Percentiles rank a stretch among this genome's conserved stretches.
phyloP scores from a whole-genome alignment of 2,113 vertebrate genomes.

The Indicator maculatus region DNA sequence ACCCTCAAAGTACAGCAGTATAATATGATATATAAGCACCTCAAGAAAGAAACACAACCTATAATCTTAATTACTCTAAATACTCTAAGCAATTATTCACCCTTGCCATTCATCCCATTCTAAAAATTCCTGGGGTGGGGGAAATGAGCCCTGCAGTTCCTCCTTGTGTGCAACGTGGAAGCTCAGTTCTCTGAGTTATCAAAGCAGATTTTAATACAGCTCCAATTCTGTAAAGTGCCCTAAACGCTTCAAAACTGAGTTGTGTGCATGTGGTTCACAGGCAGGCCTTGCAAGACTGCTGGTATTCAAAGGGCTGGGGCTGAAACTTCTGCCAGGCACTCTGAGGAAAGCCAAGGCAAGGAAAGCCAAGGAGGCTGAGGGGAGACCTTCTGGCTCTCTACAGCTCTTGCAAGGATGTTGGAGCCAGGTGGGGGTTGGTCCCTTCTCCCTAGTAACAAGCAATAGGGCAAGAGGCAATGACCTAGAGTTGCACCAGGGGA shows the following conservation, averaged over 20 bases:
- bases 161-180: background rate
- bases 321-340: background rate
- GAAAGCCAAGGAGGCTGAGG: no score
- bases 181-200: background rate
- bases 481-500: no score
- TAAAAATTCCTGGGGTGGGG: background rate
- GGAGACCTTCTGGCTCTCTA: no score
- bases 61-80: background rate
- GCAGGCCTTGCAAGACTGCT: background rate
- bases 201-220: background rate
- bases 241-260: background rate
- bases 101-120: background rate
- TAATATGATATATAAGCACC: background rate
- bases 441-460: no score
- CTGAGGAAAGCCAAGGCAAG: background rate
- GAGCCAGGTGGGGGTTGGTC: no score
- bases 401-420: no score
- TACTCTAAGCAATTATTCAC: background rate
- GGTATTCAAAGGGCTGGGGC: background rate
- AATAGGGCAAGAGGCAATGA: no score
- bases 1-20: background rate
- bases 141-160: background rate
- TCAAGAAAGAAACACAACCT: background rate
- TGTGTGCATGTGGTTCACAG: rapidly evolving
- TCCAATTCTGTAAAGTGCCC: background rate